Base-by-base conservation (phyloP, 2,797 vertebrate species). In the Erpetoichthys calabaricus region DNA sequence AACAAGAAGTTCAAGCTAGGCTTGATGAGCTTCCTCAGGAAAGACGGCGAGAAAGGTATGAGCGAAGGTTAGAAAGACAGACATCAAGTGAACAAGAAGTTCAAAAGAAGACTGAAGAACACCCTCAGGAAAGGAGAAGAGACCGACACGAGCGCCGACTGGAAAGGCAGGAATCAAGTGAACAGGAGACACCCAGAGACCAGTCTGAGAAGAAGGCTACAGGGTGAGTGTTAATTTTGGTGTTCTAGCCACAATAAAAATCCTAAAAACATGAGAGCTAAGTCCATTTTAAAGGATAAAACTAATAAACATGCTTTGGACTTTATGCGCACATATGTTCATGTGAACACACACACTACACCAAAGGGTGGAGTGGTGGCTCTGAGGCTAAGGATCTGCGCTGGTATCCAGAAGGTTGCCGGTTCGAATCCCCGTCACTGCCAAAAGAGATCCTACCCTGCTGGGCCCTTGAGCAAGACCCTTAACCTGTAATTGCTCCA, bases 151-250 rank as follows among this genome's bases (percentile, higher is more conserved):
- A 86, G 62, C 80, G 74, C 45, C 70, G 88, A 8, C 45, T 85
- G 65, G 91, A 93, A 56, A 79, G 86, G 41, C 92, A 91, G 69
- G 92, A 92, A 55, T 91, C 89, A 67, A 95, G 92, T 7, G 93
- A 95, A 51, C 89, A 86, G 3, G 90, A 93, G 69, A 80, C 73
- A 0, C 82, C 77, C 1, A 85, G 75, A 67, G 86, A 94, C 68
- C 79, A 83, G 7, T 82, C 82, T 1, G 84, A 84, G 65, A 72
- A 78, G 59, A 86, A 89, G 52, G 86, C 86, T 5, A 70, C 70
- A 63, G 75, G 76, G 87, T 84, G 72, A 54, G 79, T 69, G 1
- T 25, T 25, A 25, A 25, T 25, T 25, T 25, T 25, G 25, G 25
- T 25, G 4, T 8, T 10, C 3, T 8, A 51, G 8, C 8, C 3